Evolutionary conservation across 2,797 vertebrate genomes (phyloP).

Genomic region (Tragopan temminckii): DNA sequence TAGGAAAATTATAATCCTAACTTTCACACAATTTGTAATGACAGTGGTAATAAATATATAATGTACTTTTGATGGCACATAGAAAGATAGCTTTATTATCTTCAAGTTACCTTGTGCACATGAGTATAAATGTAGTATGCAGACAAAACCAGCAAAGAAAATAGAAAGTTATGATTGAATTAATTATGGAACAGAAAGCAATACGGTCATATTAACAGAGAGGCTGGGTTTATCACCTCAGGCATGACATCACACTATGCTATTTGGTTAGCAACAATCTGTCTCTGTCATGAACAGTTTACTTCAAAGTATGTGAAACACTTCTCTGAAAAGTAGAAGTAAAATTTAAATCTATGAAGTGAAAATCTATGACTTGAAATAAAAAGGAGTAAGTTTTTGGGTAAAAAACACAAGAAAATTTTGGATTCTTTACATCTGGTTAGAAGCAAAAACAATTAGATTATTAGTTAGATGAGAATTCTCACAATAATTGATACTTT

Average conservation of each 20-base stretch:
- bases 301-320: not conserved
- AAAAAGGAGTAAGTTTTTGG: not conserved
- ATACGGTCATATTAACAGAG: accelerated
- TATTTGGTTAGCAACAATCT: not conserved
- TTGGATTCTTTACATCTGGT: not conserved
- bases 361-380: not conserved
- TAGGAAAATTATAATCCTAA: not conserved
- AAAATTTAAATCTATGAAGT: not conserved
- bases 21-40: not conserved
- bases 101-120: not conserved
- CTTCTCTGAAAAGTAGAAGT: not conserved
- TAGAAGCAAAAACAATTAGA: not conserved
- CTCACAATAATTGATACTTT: not conserved
- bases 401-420: not conserved
- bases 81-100: not conserved
- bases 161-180: not conserved
- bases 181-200: not conserved
- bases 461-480: not conserved
- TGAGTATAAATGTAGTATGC: not conserved
- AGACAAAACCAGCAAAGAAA: not conserved
- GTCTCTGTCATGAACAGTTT: not conserved
- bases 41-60: not conserved
- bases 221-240: not conserved
- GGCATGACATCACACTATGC: not conserved
- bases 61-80: not conserved